Evolutionary conservation across 2,113 vertebrate genomes (phyloP), one percentile per base, ranked within the genome.

Genomic region (Pangasianodon hypophthalmus): DNA sequence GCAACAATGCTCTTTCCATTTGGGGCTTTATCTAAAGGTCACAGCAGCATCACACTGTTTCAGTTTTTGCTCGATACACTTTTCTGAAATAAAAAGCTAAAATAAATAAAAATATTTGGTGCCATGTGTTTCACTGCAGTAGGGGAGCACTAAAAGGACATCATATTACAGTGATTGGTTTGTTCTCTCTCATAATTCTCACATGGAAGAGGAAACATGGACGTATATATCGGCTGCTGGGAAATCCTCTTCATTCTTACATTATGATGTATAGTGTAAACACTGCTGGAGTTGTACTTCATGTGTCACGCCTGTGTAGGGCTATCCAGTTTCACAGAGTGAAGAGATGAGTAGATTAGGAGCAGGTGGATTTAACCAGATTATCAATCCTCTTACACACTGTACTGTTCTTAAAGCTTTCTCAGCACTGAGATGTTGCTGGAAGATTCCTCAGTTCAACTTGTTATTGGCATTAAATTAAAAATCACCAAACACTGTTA

Each of bases 11-110:
- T 18, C 32, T 52, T 58, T 41, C 44, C 41, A 60, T 11, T 73
- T 82, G 52, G 62, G 46, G 29, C 16, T 81, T 89, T 91, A 89
- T 82, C 71, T 85, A 90, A 91, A 91, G 71, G 82, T 85, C 48
- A 83, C 77, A 64, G 88, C 60, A 87, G 21, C 80, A 83, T 85
- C 26, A 3, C 21, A 58, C 73, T 11, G 19, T 81, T 69, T 84
- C 64, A 44, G 82, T 14, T 84, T 84, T 84, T 64, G 32, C 73
- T 6, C 24, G 64, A 81, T 80, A 60, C 58, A 24, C 29, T 62
- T 52, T 52, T 29, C 37, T 19, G 19, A 67, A 88, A 67, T 44
- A 21, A 84, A 84, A 60, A 82, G 16, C 54, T 75, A 4, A 89
- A 48, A 79, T 79, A 58, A 91, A 32, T 50, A 50, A 18, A 84